Percentiles rank a stretch among this genome's conserved stretches.
Evolutionary conservation across 37 sponge, comb jelly and placozoan genomes (phyloP).

Genomic region (Geodia barretti): DNA sequence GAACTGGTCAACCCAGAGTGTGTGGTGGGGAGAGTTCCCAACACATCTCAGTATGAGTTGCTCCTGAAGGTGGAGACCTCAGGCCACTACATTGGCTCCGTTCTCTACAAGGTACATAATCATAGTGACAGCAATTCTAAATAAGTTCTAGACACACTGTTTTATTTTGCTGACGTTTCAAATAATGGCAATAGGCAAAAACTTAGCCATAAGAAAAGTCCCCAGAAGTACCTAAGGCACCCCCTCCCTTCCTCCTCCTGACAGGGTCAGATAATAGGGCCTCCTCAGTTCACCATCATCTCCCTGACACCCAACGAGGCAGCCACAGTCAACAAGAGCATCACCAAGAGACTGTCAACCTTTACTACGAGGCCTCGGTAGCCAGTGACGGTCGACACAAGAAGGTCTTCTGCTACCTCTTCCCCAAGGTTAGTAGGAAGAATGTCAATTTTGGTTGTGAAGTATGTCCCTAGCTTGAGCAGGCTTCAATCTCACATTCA

Average conservation of each 20-base stretch:
- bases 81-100: conserved; percentile 46
- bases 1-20: conserved; percentile 68
- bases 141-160: too few species aligned
- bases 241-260: too few species aligned
- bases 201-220: too few species aligned
- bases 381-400: conserved; percentile 19
- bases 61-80: conserved; percentile 62
- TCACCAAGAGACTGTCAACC: conserved; percentile 32
- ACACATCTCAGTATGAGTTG: conserved; percentile 40
- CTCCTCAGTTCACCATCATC: conserved; percentile 30
- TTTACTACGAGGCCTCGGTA: conserved; percentile 61
- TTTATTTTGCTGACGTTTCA: too few species aligned
- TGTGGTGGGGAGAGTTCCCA: conserved; percentile 27
- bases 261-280: conserved; percentile 19
- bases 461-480: too few species aligned
- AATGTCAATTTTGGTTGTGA: too few species aligned
- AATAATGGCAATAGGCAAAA: too few species aligned
- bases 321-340: conserved; percentile 52
- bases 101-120: conserved; percentile 41
- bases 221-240: too few species aligned
- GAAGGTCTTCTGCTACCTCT: conserved; percentile 80
- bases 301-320: conserved; percentile 24
- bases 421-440: conserved; percentile 80
- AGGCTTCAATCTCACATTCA: too few species aligned
- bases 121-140: too few species aligned